Evolutionary conservation across 2,888 invertebrate genomes (phyloP).

Genomic region (Colostygia pectinataria): DNA sequence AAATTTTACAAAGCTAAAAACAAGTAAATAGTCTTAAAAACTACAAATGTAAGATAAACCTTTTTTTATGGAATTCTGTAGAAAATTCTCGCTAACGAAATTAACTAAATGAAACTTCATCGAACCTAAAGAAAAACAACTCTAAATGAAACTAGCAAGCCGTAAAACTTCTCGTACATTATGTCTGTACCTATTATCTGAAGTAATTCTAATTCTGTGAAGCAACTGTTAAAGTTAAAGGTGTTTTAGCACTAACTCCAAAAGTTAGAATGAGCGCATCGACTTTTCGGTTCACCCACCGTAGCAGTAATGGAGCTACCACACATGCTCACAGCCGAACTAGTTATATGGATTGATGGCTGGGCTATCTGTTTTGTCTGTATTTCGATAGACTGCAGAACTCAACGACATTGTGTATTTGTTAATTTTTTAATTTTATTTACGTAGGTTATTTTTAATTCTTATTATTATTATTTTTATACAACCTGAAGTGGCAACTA

Average conservation of each 20-base stretch:
- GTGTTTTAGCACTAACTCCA: conserved; percentile 47
- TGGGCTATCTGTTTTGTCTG: too few species aligned
- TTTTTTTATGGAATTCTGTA: background rate
- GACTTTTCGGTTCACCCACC: conserved; percentile 49
- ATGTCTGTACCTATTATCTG: conserved; percentile 28
- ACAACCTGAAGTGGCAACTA: too few species aligned
- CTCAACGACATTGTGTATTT: too few species aligned
- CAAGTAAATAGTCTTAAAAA: too few species aligned
- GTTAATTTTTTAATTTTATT: too few species aligned
- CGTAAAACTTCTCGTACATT: conserved; percentile 31
- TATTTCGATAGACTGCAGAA: too few species aligned
- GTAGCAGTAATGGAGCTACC: conserved; percentile 28
- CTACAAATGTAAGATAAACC: background rate
- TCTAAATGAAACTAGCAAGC: conserved; percentile 29
- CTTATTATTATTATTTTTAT: too few species aligned
- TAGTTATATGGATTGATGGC: too few species aligned
- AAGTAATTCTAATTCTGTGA: conserved; percentile 39
- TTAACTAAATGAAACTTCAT: conserved; percentile 3
- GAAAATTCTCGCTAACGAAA: conserved; percentile 3
- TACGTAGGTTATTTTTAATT: too few species aligned
- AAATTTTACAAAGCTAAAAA: too few species aligned
- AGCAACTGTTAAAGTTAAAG: conserved; percentile 42
- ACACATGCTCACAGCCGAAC: conserved; percentile 2
- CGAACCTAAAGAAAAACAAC: conserved; percentile 24
- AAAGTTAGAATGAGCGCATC: conserved; percentile 51